Percentiles rank a stretch among this genome's conserved stretches.
These are phyloP conservation scores for Ciconia stormi DNA, from an alignment of 2,113 vertebrate species.

Conservation along the genomic window DNA sequence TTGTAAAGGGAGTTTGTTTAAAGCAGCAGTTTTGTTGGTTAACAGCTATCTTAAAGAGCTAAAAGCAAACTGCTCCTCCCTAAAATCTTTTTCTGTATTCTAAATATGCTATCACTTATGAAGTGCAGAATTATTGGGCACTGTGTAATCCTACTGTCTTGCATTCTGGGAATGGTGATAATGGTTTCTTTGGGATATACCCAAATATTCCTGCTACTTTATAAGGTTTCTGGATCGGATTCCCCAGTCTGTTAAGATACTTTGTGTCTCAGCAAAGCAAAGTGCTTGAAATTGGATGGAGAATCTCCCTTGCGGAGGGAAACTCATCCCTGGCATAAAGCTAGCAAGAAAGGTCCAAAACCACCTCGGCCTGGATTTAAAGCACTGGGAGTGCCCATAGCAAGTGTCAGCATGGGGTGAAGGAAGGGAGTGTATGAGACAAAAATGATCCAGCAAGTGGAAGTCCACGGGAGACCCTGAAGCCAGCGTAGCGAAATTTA, in stretches of 20 bases:
- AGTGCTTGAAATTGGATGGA: neutral
- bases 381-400: neutral
- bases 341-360: neutral
- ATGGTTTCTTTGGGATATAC: neutral
- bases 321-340: neutral
- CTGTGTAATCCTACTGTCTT: neutral
- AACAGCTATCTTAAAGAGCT: neutral
- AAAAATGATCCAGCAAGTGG: neutral
- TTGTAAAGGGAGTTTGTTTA: neutral
- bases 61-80: neutral
- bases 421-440: neutral
- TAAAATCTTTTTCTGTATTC: neutral
- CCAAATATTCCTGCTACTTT: slow-evolving; percentile 16
- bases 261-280: neutral
- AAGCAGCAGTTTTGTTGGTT: neutral
- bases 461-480: neutral
- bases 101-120: neutral
- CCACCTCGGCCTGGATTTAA: neutral
- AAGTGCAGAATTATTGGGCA: neutral
- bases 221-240: neutral
- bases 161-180: neutral
- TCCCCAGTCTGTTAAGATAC: neutral
- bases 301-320: neutral
- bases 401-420: neutral
- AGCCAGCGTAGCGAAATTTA: neutral